Conservation (phyloP, 2,797 vertebrate species). For the Pelobates cultripes region DNA sequence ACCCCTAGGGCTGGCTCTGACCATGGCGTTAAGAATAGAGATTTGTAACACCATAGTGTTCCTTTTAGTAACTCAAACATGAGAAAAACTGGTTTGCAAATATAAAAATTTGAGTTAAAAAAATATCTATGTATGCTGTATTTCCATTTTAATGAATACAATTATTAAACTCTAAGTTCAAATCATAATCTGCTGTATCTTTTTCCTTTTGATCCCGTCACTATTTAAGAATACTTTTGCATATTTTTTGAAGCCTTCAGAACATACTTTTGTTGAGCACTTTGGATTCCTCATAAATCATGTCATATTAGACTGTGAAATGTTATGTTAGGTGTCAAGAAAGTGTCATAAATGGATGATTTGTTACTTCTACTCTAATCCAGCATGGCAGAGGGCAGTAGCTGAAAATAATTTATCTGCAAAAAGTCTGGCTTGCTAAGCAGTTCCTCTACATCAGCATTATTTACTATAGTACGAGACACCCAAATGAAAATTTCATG, state of each 20-base stretch:
- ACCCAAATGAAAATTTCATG: slow-evolving; percentile 13
- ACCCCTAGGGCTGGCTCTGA: too few species aligned
- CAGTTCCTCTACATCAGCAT: neutral
- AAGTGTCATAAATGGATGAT: slow-evolving; percentile 30
- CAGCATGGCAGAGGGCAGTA: slow-evolving; percentile 15
- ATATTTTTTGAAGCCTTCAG: slow-evolving; percentile 13
- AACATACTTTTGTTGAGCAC: neutral
- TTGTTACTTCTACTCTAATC: slow-evolving; percentile 12
- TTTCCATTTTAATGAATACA: too few species aligned
- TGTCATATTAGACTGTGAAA: slow-evolving; percentile 26
- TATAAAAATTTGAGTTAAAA: too few species aligned
- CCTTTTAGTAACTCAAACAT: too few species aligned
- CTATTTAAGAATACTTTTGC: too few species aligned
- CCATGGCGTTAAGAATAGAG: too few species aligned
- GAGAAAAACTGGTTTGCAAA: too few species aligned
- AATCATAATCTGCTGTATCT: too few species aligned
- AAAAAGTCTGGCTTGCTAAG: slow-evolving; percentile 23
- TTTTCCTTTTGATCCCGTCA: too few species aligned
- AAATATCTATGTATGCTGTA: too few species aligned
- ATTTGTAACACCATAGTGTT: too few species aligned
- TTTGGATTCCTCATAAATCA: slow-evolving; percentile 37
- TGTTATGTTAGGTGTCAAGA: slow-evolving; percentile 37
- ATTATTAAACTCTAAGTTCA: too few species aligned
- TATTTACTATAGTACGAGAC: slow-evolving; percentile 14
- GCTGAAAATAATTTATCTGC: slow-evolving; percentile 7